Conservation (phyloP, 2,797 vertebrate genomes). For the Acanthurus lineatus region DNA sequence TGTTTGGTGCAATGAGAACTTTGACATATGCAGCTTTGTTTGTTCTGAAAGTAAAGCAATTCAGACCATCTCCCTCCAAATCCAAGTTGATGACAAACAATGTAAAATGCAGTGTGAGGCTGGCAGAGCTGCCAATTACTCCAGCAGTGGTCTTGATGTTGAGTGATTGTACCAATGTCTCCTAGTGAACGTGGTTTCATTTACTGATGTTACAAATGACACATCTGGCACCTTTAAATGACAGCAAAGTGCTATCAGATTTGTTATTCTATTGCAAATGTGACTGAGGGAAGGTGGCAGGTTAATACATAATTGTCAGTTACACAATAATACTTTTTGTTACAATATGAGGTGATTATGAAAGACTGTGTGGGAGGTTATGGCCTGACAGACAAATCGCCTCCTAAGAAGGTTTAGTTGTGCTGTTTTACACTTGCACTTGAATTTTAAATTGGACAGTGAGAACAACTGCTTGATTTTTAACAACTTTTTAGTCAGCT, state of each 20-base stretch:
- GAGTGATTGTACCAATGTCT: conserved; percentile 36
- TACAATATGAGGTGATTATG: conserved; percentile 3
- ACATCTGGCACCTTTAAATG: conserved; percentile 32
- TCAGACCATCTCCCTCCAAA: conserved; percentile 26
- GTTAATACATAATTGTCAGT: conserved; percentile 17
- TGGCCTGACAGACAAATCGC: conserved; percentile 2
- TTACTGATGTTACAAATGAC: conserved; percentile 45
- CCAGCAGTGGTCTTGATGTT: conserved; percentile 39
- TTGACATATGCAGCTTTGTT: conserved; percentile 27
- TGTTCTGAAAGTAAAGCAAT: conserved; percentile 32
- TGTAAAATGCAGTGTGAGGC: conserved; percentile 30
- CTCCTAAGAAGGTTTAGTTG: neutral
- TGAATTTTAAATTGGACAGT: conserved; percentile 20
- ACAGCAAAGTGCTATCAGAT: conserved; percentile 4
- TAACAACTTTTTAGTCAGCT: conserved; percentile 5
- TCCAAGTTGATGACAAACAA: conserved; percentile 6
- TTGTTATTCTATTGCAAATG: neutral
- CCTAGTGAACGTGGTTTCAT: conserved; percentile 31
- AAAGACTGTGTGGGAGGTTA: neutral
- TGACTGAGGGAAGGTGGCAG: conserved; percentile 7
- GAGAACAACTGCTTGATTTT: neutral
- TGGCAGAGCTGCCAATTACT: conserved; percentile 56
- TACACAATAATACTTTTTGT: conserved; percentile 4
- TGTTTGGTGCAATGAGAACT: conserved; percentile 12
- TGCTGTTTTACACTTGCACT: conserved; percentile 20